Percentiles rank a stretch among this genome's conserved stretches.
Conservation (phyloP, 2,797 vertebrate genomes). For the Buceros bicornis region DNA sequence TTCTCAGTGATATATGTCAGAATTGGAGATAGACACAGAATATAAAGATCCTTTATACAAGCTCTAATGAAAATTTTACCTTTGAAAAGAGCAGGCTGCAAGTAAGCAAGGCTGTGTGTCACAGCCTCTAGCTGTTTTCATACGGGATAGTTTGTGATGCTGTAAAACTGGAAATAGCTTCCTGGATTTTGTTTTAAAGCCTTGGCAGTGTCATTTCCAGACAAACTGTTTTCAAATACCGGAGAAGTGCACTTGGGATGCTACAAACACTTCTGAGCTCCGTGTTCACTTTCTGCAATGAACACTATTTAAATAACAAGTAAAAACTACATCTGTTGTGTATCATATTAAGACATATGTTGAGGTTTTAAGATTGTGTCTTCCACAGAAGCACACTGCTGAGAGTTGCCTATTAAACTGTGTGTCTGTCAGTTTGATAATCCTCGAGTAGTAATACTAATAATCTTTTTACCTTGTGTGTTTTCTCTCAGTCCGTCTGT, state of each 20-base stretch:
- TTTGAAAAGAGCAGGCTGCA: neutral
- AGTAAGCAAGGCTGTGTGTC: neutral
- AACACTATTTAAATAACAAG: slow-evolving; percentile 23
- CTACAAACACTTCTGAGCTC: neutral
- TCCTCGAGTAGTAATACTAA: neutral
- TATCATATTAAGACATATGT: neutral
- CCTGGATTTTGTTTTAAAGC: neutral
- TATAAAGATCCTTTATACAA: neutral
- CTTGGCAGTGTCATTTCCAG: neutral
- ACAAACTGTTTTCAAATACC: neutral
- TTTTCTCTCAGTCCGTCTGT: slow-evolving; percentile 88
- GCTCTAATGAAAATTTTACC: neutral
- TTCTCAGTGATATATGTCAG: neutral
- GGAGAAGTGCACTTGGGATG: neutral
- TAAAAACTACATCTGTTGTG: slow-evolving; percentile 16
- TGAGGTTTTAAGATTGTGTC: neutral
- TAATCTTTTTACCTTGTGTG: neutral
- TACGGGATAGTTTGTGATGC: neutral
- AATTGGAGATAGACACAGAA: neutral
- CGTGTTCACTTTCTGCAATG: neutral
- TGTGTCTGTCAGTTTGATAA: neutral
- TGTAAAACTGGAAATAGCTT: neutral
- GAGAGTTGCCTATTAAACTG: neutral
- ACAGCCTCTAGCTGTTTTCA: neutral
- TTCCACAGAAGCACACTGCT: neutral